Conservation (phyloP, 2,888 invertebrate species). For the Linnaemya vulpina region DNA sequence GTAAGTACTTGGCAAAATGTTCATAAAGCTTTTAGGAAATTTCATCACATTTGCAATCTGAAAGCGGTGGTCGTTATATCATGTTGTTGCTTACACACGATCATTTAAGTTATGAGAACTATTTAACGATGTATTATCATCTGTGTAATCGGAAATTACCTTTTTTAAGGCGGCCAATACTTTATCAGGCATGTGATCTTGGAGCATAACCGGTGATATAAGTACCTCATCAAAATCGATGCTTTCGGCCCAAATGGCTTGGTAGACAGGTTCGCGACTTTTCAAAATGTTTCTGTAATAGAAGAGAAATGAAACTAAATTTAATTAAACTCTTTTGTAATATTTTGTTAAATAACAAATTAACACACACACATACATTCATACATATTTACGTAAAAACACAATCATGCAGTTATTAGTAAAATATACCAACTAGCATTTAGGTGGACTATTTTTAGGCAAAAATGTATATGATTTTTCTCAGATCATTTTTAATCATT, state of each 20-base stretch:
- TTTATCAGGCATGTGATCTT: conserved; percentile 95
- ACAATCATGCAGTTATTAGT: conserved; percentile 3
- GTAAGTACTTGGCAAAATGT: conserved; percentile 15
- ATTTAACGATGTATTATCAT: conserved; percentile 78
- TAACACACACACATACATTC: conserved; percentile 21
- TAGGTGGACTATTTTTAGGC: too few species aligned
- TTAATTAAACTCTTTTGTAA: neutral
- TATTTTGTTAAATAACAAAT: neutral
- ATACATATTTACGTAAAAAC: neutral
- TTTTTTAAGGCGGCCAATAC: conserved; percentile 92
- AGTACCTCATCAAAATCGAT: conserved; percentile 93
- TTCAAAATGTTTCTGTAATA: conserved; percentile 86
- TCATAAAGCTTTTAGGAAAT: conserved; percentile 32
- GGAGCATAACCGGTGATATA: conserved; percentile 94
- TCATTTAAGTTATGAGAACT: conserved; percentile 72
- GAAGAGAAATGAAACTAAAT: neutral
- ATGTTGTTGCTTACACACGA: conserved; percentile 15
- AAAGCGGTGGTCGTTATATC: neutral
- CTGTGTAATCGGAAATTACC: conserved; percentile 85
- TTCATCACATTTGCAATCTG: conserved; percentile 22
- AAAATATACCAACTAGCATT: too few species aligned
- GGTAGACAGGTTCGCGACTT: conserved; percentile 91
- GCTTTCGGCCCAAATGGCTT: conserved; percentile 93
- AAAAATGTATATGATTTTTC: too few species aligned
- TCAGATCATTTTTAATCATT: too few species aligned